Evolutionary conservation across 2,797 vertebrate genomes (phyloP).

Genomic region (Denticeps clupeoides): DNA sequence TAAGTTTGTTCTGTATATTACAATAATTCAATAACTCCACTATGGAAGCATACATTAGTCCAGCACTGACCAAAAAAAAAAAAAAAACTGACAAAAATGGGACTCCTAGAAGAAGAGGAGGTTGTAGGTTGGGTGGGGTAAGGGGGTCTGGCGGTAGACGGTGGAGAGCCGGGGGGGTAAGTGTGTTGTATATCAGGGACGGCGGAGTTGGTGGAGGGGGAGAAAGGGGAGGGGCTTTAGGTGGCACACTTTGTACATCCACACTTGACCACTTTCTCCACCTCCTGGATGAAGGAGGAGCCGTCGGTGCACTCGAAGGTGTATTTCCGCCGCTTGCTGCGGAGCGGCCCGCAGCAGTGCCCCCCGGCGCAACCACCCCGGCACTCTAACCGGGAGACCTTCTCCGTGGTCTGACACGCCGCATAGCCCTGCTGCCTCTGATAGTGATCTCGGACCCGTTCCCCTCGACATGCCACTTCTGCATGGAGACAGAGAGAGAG

Average conservation of each 20-base stretch:
- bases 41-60: constrained; percentile 86
- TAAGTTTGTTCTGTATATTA: constrained; percentile 99
- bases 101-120: constrained; percentile 33
- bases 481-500: constrained; percentile 22
- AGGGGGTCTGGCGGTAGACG: constrained; percentile 10
- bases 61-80: constrained; percentile 68
- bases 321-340: constrained; percentile 97
- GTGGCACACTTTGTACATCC: constrained; percentile 84
- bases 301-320: constrained; percentile 96
- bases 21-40: constrained; percentile 97
- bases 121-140: constrained; percentile 12
- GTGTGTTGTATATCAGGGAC: too few species aligned
- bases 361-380: constrained; percentile 72
- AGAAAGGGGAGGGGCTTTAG: constrained; percentile 53
- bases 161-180: constrained; percentile 24
- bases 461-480: constrained; percentile 97
- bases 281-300: constrained; percentile 92
- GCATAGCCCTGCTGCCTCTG: constrained; percentile 98
- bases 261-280: constrained; percentile 95
- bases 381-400: constrained; percentile 94
- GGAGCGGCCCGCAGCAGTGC: constrained; percentile 82
- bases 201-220: constrained; percentile 2
- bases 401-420: constrained; percentile 97
- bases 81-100: constrained; percentile 15
- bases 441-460: constrained; percentile 94